A percentile compares a stretch with the other conserved stretches of the same genome.
These are phyloP conservation scores for Periphyllus acericola DNA, from an alignment of 2,888 invertebrate genomes.

Conservation along the genomic window DNA sequence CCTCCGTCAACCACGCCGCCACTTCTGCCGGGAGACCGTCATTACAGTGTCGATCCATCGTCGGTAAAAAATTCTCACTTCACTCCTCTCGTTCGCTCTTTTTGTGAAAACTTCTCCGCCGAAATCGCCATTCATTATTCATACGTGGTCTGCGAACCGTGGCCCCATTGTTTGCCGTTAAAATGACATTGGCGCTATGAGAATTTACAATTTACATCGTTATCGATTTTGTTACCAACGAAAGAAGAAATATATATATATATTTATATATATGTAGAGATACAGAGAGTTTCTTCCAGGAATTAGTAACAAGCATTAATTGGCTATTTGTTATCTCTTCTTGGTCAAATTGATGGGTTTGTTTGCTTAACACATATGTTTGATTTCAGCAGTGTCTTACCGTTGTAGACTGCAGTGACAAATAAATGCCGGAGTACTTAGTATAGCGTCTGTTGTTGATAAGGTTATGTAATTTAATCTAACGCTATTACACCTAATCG, in stretches of 20 bases:
- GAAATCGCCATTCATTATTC: conserved; percentile 54
- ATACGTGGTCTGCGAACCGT: conserved; percentile 36
- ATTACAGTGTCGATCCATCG: conserved; percentile 31
- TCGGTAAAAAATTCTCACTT: conserved; percentile 6
- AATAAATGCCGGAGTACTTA: too few relatives aligned
- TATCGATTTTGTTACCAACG: conserved; percentile 9
- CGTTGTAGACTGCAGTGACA: too few relatives aligned
- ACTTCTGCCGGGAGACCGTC: conserved; percentile 17
- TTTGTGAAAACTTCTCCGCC: conserved; percentile 36
- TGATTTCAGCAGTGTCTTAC: too few relatives aligned
- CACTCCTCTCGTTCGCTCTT: neutral
- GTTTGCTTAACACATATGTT: too few relatives aligned
- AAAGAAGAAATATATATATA: neutral
- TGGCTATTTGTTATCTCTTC: too few relatives aligned
- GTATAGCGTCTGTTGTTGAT: too few relatives aligned
- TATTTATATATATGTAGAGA: neutral
- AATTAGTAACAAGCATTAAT: neutral
- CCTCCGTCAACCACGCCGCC: neutral
- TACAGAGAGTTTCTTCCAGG: neutral
- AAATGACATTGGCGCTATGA: conserved; percentile 32
- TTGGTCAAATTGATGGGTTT: too few relatives aligned
- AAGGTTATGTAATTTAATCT: too few relatives aligned
- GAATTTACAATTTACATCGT: conserved; percentile 32
- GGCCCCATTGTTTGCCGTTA: conserved; percentile 43
- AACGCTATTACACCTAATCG: too few relatives aligned